Conservation (phyloP, 2,797 vertebrate genomes). For the Linurgus olivaceus region DNA sequence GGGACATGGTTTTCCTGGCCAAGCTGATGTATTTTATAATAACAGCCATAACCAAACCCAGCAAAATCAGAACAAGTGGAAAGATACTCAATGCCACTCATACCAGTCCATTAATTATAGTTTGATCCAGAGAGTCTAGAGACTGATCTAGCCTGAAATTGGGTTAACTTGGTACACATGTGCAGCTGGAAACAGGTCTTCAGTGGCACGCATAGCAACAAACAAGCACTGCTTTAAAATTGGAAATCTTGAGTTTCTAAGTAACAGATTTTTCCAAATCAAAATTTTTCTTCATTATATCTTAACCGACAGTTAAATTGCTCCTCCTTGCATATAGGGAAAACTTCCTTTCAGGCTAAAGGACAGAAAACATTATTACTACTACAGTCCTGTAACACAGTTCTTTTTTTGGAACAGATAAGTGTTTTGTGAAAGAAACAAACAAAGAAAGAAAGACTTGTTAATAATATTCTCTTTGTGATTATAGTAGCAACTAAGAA, state of each 20-base stretch:
- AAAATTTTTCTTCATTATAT: neutral
- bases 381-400: neutral
- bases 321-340: neutral
- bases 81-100: neutral
- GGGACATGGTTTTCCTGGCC: neutral
- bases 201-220: neutral
- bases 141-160: neutral
- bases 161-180: neutral
- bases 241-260: neutral
- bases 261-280: neutral
- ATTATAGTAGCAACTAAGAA: constrained; percentile 51
- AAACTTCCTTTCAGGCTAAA: neutral
- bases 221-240: neutral
- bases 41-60: neutral
- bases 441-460: neutral
- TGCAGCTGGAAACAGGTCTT: neutral
- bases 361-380: neutral
- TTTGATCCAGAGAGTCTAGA: neutral
- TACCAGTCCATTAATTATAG: neutral
- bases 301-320: neutral
- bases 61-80: neutral
- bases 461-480: constrained; percentile 1
- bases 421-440: constrained; percentile 7
- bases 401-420: neutral
- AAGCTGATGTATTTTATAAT: neutral